Evolutionary conservation across 2,113 vertebrate genomes (phyloP), one percentile per base, ranked within the genome.

Genomic region (Oxyura jamaicensis): DNA sequence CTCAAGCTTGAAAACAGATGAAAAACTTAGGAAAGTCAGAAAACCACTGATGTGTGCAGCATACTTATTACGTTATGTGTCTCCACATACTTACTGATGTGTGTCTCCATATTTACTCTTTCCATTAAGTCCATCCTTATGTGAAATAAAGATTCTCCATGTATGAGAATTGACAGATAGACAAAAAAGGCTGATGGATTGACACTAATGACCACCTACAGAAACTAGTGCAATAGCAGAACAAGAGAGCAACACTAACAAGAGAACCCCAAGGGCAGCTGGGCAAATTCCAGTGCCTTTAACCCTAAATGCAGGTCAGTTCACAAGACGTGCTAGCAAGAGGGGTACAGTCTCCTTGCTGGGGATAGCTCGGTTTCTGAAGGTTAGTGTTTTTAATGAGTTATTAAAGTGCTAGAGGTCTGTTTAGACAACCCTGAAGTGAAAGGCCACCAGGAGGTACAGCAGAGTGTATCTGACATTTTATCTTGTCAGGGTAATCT

Each of bases 401-500:
- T 78, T 87, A 90, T 58, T 95, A 52, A 80, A 88, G 53, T 48
- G 67, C 56, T 80, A 29, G 29, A 87, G 79, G 48, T 77, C 65
- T 93, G 83, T 93, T 94, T 86, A 88, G 83, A 95, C 35, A 96
- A 65, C 33, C 52, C 68, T 44, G 0, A 1, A 93, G 73, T 60
- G 79, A 91, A 91, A 88, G 77, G 73, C 19, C 88, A 88, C 50
- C 35, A 28, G 3, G 14, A 93, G 55, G 17, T 39, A 52, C 13
- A 83, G 82, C 50, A 95, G 60, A 86, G 46, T 14, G 11, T 28
- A 68, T 4, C 31, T 59, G 29, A 16, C 78, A 72, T 81, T 96
- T 93, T 41, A 82, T 75, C 62, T 66, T 91, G 83, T 44, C 73
- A 75, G 18, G 35, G 41, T 29, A 86, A 88, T 44, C 42, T 68